Evolutionary conservation across 2,888 invertebrate genomes (phyloP).

Genomic region (Standfussiana lucernea): DNA sequence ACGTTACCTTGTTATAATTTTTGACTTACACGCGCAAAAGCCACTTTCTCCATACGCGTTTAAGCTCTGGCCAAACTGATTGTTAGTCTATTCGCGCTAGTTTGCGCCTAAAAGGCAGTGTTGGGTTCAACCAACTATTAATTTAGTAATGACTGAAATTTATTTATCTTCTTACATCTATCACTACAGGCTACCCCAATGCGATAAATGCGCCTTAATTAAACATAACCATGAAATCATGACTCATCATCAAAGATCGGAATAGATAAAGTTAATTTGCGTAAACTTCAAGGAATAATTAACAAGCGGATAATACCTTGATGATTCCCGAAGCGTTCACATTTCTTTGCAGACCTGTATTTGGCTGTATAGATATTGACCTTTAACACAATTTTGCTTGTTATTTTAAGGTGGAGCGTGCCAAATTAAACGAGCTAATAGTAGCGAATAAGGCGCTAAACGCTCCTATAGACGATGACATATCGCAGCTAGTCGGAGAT

Average conservation of each 20-base stretch:
- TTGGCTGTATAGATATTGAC: neutral
- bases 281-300: neutral
- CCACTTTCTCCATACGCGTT: neutral
- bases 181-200: too few species aligned
- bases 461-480: constrained; percentile 96
- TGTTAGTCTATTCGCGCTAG: neutral
- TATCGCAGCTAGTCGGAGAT: constrained; percentile 92
- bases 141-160: neutral
- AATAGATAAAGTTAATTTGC: neutral
- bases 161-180: too few species aligned
- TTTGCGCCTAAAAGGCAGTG: neutral
- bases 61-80: neutral
- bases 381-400: neutral
- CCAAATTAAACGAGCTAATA: constrained; percentile 95
- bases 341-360: neutral
- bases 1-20: neutral
- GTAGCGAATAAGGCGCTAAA: constrained; percentile 96
- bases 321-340: neutral
- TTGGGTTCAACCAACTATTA: neutral
- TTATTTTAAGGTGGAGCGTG: constrained; percentile 92
- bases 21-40: neutral
- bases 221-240: too few species aligned
- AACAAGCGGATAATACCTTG: neutral
- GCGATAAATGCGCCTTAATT: too few species aligned
- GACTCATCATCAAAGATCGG: neutral